Conservation (phyloP, 1,140 invertebrate species). For the Sitobion miscanthi region DNA sequence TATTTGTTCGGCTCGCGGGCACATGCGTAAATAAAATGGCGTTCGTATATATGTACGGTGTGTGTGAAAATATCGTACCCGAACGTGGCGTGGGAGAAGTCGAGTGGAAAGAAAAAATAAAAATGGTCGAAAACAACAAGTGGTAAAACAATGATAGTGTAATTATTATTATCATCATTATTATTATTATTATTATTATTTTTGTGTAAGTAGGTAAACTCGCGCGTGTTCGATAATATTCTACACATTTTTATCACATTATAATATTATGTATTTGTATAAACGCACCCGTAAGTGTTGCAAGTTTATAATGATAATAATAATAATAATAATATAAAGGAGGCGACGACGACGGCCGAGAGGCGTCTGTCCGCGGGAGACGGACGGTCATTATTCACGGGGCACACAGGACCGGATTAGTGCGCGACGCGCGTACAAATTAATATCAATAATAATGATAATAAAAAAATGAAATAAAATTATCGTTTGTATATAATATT, state of each 20-base stretch:
- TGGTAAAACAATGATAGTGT: conserved; percentile 4
- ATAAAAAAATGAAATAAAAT: neutral
- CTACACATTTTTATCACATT: neutral
- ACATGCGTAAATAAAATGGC: conserved; percentile 39
- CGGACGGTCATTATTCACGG: neutral
- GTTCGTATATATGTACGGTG: neutral
- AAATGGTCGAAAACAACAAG: conserved; percentile 28
- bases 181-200: neutral
- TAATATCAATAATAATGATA: conserved; percentile 14
- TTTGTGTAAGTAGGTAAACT: neutral
- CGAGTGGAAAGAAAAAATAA: conserved; percentile 25
- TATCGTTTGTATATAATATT: conserved; percentile 2
- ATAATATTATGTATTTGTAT: neutral
- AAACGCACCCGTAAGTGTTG: neutral
- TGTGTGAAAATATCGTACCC: neutral
- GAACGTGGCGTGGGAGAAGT: neutral
- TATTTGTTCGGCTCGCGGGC: conserved; percentile 12
- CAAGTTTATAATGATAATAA: neutral
- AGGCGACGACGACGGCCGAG: neutral
- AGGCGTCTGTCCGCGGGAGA: neutral
- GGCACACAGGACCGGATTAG: conserved; percentile 13
- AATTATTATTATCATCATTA: neutral
- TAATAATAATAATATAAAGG: neutral
- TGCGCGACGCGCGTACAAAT: neutral
- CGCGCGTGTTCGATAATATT: neutral